Conservation (phyloP, 2,113 vertebrate species). For the Donacobius atricapilla region DNA sequence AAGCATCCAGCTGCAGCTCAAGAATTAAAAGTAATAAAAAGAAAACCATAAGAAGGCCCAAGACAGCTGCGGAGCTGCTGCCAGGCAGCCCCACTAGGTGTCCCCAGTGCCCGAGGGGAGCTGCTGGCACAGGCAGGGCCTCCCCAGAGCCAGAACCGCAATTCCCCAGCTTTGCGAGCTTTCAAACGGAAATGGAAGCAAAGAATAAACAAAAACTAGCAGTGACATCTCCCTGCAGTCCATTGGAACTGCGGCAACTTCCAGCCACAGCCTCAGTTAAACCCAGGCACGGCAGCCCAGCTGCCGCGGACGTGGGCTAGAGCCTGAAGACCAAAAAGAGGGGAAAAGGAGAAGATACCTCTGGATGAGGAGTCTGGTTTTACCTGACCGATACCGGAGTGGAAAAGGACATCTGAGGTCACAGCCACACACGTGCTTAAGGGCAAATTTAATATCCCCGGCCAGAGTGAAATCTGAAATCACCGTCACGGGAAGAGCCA, state of each 20-base stretch:
- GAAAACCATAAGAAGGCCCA: neutral
- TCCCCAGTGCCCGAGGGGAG: neutral
- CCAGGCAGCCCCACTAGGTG: neutral
- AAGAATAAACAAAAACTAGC: neutral
- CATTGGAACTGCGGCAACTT: neutral
- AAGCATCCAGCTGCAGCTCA: neutral
- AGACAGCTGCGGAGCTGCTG: neutral
- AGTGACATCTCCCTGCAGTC: neutral
- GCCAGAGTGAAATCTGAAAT: neutral
- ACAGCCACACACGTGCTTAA: neutral
- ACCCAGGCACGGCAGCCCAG: neutral
- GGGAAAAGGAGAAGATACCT: neutral
- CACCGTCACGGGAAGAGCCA: neutral
- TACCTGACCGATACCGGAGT: neutral
- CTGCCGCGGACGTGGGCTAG: fast-evolving
- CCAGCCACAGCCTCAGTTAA: neutral
- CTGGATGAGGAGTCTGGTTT: neutral
- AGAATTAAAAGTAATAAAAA: neutral
- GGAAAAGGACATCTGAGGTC: neutral
- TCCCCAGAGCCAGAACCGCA: too few species aligned
- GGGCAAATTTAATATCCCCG: neutral
- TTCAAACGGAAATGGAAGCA: fast-evolving
- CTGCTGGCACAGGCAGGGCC: too few species aligned
- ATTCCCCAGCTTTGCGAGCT: neutral
- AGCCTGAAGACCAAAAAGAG: neutral